Conservation (phyloP, 2,113 vertebrate species). For the Chionis minor region DNA sequence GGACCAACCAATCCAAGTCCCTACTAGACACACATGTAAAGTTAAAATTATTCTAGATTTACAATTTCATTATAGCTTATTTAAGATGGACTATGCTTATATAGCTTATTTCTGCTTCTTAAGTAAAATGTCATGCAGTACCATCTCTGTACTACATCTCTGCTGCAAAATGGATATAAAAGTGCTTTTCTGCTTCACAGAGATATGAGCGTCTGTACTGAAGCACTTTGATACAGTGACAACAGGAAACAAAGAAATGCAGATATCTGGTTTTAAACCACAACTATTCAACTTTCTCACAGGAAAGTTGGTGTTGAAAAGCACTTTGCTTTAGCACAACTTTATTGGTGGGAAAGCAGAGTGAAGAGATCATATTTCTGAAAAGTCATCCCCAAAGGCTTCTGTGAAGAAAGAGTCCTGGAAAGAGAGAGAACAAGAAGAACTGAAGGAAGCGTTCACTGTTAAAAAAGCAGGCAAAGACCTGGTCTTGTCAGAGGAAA, state of each 20-base stretch:
- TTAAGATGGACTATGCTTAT: background rate
- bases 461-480: background rate
- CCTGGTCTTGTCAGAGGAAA: background rate
- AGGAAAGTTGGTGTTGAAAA: background rate
- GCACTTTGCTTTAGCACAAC: background rate
- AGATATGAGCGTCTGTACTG: background rate
- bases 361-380: background rate
- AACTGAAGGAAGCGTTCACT: background rate
- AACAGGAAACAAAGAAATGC: conserved; percentile 30
- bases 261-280: background rate
- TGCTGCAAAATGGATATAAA: background rate
- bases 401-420: background rate
- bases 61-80: background rate
- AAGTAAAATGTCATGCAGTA: conserved; percentile 21
- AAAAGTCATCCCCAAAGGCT: background rate
- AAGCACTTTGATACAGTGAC: background rate
- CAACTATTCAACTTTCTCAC: background rate
- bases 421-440: background rate
- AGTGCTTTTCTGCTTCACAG: background rate
- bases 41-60: background rate
- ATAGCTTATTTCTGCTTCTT: conserved; percentile 10
- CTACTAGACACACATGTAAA: background rate
- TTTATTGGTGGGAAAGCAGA: background rate
- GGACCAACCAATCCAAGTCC: background rate
- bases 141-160: background rate